Percentiles rank a stretch among this genome's conserved stretches.
Evolutionary conservation across 92 coral and sea anemone genomes (phyloP).

Genomic region (Epizoanthus fatuus): DNA sequence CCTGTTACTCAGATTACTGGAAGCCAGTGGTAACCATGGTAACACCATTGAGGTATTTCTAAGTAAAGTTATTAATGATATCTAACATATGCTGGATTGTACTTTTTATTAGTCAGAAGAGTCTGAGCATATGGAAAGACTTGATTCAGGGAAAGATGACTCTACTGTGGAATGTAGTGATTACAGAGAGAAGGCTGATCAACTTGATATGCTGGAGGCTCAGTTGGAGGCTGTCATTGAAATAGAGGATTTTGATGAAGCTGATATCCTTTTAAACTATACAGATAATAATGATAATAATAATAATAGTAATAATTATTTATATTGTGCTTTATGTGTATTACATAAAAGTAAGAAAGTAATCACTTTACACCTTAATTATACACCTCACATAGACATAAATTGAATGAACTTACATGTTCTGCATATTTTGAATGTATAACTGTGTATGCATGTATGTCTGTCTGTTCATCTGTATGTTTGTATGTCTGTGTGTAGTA

Average conservation of each 20-base stretch:
- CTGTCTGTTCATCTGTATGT: too few relatives aligned
- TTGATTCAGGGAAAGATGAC: not conserved
- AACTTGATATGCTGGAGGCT: slow-evolving; percentile 75
- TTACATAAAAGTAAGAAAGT: too few relatives aligned
- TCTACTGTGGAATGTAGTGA: slow-evolving; percentile 3
- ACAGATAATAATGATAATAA: too few relatives aligned
- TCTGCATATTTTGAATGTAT: too few relatives aligned
- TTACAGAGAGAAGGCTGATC: slow-evolving; percentile 47
- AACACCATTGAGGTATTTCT: slow-evolving; percentile 59
- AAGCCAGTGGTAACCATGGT: not conserved
- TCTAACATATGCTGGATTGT: not conserved
- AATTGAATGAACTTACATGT: too few relatives aligned
- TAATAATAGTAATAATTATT: too few relatives aligned
- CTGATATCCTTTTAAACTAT: slow-evolving; percentile 82
- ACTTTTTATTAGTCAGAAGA: not conserved
- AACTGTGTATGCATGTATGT: too few relatives aligned
- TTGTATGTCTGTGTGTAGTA: too few relatives aligned
- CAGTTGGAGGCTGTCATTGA: slow-evolving; percentile 86
- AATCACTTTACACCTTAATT: too few relatives aligned
- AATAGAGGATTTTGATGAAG: slow-evolving; percentile 88
- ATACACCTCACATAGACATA: too few relatives aligned
- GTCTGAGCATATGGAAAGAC: not conserved
- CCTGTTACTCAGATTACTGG: too few relatives aligned
- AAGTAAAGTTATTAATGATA: not conserved
- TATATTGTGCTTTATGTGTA: too few relatives aligned